Evolutionary conservation across 1,140 invertebrate genomes (phyloP), one percentile per base, ranked within the genome.

Genomic region (Drosophila quadrilineata): DNA sequence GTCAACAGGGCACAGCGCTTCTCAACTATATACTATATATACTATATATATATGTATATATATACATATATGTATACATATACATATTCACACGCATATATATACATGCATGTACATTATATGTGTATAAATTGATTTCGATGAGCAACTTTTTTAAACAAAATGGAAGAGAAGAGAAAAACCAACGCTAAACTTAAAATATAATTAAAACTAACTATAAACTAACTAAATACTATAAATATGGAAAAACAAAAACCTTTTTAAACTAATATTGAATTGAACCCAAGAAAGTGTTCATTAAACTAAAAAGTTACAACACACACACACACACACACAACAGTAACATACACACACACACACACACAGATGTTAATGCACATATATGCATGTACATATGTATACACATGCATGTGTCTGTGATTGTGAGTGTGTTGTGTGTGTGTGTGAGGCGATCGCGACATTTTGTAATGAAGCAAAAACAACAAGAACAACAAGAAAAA

Each of bases 241-340:
- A 52, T 45, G 53, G n/a, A 26, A 50, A 85, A 69, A 65, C 71
- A 58, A 45, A 82, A 84, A n/a, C n/a, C 73, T 82, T 82, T 82
- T 82, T 84, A 82, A 82, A 82, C 64, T 84, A 82, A 82, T 84
- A 85, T 85, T 85, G 74, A 85, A 85, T 77, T 85, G 79, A 85
- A 85, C 74, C 79, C 79, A 85, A 79, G 70, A 85, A 85, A 84
- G 79, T 84, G 79, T 84, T 84, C 79, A 84, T 84, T 85, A 84
- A 84, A 84, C 74, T 84, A 85, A 79, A n/a, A 76, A 64, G 38
- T 50, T 24, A 70, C 46, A 63, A 56, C 26, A 54, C 41, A 41
- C 19, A 9, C 14, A 62, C 45, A 26, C 50, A 56, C 66, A 36
- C 24, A 54, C 21, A 71, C 57, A 31, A 9, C 14, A 62, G 43